phyloP scores from a whole-genome alignment of 1,140 invertebrate genomes.

The Drosophila sechellia region DNA sequence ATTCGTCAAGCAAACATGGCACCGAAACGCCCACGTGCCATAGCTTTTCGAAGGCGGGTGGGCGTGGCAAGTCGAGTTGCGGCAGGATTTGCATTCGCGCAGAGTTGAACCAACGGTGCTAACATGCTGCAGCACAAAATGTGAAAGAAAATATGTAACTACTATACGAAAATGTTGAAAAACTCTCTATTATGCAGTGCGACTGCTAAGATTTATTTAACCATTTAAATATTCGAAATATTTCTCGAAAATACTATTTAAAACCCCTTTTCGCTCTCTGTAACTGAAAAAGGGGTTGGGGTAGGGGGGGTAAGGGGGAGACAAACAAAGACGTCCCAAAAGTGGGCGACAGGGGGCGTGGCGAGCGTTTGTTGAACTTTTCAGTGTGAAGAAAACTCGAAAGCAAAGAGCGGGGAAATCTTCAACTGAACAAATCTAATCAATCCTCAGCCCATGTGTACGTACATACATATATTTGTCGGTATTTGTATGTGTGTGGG shows the following conservation, averaged over 20 bases:
- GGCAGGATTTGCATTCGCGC: constrained; percentile 64
- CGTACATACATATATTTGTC: constrained; percentile 19
- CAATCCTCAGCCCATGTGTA: constrained; percentile 55
- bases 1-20: constrained; percentile 68
- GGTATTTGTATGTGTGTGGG: neutral
- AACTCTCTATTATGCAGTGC: no score
- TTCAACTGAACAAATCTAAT: constrained; percentile 64
- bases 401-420: constrained; percentile 19
- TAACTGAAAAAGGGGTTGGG: neutral
- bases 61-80: constrained; percentile 61
- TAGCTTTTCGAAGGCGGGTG: constrained; percentile 35
- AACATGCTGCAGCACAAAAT: constrained; percentile 17
- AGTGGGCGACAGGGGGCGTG: constrained; percentile 53
- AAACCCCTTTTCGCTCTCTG: neutral
- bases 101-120: constrained; percentile 29
- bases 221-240: no score
- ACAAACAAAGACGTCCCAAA: constrained; percentile 43
- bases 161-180: no score
- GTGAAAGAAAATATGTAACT: neutral
- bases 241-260: no score
- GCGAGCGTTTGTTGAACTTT: constrained; percentile 51
- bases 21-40: constrained; percentile 23
- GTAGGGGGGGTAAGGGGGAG: neutral
- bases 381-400: constrained; percentile 3
- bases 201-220: no score